These are phyloP conservation scores for Arrhopalites spinosus DNA, from an alignment of 2,888 invertebrate genomes.

Conservation along the genomic window DNA sequence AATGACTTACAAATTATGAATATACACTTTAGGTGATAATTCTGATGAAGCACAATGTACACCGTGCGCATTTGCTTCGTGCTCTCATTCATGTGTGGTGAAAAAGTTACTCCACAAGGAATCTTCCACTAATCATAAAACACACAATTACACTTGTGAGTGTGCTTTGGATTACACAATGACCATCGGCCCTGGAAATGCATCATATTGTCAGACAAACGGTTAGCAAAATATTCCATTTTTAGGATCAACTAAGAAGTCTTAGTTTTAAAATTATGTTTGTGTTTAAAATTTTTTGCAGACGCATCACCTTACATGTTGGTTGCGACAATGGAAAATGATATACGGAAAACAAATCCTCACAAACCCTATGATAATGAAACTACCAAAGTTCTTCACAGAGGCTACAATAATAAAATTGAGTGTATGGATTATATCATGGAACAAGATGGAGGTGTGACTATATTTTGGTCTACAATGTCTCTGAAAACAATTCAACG, in stretches of 20 bases:
- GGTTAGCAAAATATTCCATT: conserved; percentile 64
- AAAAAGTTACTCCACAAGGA: conserved; percentile 61
- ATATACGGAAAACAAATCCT: conserved; percentile 68
- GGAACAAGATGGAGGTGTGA: conserved; percentile 39
- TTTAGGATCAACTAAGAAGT: too few species aligned
- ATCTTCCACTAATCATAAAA: background rate
- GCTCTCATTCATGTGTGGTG: conserved; percentile 76
- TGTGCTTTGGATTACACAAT: conserved; percentile 68
- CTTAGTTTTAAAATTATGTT: too few species aligned
- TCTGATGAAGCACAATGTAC: conserved; percentile 61
- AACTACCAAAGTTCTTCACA: conserved; percentile 58
- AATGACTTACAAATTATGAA: background rate
- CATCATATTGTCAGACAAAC: conserved; percentile 58
- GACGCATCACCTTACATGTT: conserved; percentile 69
- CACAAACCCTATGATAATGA: conserved; percentile 65
- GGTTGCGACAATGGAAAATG: conserved; percentile 65
- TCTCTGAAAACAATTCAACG: conserved; percentile 48
- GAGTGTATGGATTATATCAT: conserved; percentile 62
- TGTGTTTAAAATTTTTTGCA: conserved; percentile 57
- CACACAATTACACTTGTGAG: conserved; percentile 63
- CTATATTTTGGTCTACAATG: conserved; percentile 48
- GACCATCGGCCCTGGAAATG: conserved; percentile 57
- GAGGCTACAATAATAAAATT: conserved; percentile 62
- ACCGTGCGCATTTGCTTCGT: conserved; percentile 72
- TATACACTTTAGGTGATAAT: conserved; percentile 41